phyloP scores from a whole-genome alignment of 2,797 vertebrate genomes.

The Distichodus sexfasciatus region DNA sequence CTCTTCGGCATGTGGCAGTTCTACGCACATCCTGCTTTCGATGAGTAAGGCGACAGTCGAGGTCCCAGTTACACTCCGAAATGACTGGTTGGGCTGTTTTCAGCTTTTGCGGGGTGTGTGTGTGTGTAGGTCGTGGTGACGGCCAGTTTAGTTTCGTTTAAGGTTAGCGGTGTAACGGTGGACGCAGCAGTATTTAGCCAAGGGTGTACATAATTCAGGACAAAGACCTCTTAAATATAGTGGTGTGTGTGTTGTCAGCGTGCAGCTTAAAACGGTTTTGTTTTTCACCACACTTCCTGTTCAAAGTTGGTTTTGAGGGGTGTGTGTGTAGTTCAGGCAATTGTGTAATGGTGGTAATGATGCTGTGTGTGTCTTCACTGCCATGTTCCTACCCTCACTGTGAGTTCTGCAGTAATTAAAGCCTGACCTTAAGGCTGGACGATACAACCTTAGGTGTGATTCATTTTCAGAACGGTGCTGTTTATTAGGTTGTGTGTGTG shows the following conservation, averaged over 20 bases:
- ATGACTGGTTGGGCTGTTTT: not conserved
- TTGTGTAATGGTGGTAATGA: not conserved
- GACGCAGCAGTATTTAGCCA: too few species aligned
- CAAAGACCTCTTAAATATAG: too few species aligned
- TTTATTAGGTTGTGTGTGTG: not conserved
- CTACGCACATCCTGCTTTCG: not conserved
- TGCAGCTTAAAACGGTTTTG: not conserved
- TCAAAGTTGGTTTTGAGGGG: not conserved
- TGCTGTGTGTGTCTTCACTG: conserved; percentile 5
- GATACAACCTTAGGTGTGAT: too few species aligned
- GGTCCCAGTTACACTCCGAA: not conserved
- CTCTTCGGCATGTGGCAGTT: not conserved
- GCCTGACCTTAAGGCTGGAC: not conserved
- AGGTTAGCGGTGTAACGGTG: too few species aligned
- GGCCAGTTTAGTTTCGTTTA: too few species aligned
- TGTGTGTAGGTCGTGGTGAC: not conserved
- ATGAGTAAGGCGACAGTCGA: not conserved
- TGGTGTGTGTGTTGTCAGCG: not conserved
- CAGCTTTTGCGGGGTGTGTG: not conserved
- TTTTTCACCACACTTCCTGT: conserved; percentile 25
- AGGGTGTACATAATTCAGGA: too few species aligned
- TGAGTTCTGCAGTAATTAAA: conserved; percentile 24
- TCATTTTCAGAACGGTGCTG: too few species aligned
- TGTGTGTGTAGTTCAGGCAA: conserved; percentile 9
- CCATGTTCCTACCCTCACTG: conserved; percentile 2